These are phyloP conservation scores for Epinephelus cyanopodus DNA, from an alignment of 2,113 vertebrate genomes.

Conservation along the genomic window DNA sequence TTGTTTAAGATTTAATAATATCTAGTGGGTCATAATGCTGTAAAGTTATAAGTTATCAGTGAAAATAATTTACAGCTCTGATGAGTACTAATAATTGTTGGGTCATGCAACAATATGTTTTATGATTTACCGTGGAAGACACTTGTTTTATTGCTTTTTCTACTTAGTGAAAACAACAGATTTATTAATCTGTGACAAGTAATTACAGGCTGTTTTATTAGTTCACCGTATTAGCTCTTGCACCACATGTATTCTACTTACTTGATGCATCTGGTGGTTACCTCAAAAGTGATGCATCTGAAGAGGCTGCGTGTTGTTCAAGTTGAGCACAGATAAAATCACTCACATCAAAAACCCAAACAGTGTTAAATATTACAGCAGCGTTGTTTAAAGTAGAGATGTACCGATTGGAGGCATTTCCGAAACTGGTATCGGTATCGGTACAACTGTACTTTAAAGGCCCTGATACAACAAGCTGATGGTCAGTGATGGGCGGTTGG, in stretches of 20 bases:
- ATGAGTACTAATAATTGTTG: not conserved
- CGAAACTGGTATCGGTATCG: no score
- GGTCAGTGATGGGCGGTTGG: no score
- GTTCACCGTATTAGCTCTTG: not conserved
- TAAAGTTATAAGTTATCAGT: not conserved
- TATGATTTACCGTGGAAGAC: not conserved
- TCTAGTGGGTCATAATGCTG: not conserved
- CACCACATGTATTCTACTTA: not conserved
- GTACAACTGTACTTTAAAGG: no score
- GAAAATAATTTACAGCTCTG: not conserved
- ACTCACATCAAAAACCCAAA: not conserved
- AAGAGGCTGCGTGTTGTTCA: not conserved
- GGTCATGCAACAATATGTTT: not conserved
- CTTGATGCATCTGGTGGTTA: not conserved
- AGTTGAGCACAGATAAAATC: not conserved
- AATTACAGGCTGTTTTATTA: not conserved
- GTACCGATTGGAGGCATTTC: no score
- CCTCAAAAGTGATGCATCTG: not conserved
- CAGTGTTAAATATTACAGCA: conserved; percentile 14
- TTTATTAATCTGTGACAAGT: not conserved
- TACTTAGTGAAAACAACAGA: not conserved
- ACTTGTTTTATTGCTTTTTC: not conserved
- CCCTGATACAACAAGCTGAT: no score
- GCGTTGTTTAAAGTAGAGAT: not conserved
- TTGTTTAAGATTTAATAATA: not conserved